Conservation (phyloP, 2,113 vertebrate genomes). For the Chloropsis cyanopogon region DNA sequence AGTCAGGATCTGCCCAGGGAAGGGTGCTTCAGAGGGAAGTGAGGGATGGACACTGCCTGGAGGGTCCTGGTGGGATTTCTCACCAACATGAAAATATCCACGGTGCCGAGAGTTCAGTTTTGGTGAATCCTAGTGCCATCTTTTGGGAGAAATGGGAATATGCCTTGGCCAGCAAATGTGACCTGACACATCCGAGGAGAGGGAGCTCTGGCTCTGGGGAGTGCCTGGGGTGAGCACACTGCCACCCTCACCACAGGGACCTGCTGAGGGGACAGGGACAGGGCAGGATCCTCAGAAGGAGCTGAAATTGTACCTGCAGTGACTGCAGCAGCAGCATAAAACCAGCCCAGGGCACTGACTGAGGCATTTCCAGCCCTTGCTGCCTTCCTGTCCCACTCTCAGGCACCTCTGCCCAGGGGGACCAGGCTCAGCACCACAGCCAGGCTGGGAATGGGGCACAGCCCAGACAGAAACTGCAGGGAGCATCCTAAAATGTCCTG, state of each 20-base stretch:
- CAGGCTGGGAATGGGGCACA: neutral
- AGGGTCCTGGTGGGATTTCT: neutral
- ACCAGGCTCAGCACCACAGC: neutral
- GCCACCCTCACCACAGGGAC: neutral
- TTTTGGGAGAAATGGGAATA: slow-evolving; percentile 61
- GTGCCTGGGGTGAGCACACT: neutral
- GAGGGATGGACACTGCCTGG: neutral
- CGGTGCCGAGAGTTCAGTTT: neutral
- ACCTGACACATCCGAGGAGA: neutral
- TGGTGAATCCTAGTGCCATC: slow-evolving; percentile 63
- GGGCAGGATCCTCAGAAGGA: neutral
- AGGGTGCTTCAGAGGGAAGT: fast-evolving
- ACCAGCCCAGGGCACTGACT: neutral
- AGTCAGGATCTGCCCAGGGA: fast-evolving
- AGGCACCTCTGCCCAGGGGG: neutral
- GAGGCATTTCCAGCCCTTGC: neutral
- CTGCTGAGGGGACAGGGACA: neutral
- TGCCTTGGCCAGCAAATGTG: neutral
- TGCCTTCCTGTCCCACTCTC: neutral
- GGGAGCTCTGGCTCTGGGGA: neutral
- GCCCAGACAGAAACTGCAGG: neutral
- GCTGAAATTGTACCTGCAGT: neutral
- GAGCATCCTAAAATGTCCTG: neutral
- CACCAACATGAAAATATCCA: neutral
- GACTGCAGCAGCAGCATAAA: fast-evolving